Evolutionary conservation across 2,113 vertebrate species (phyloP), one percentile per base, ranked within the genome.

Genomic region (Hymenochirus boettgeri): DNA sequence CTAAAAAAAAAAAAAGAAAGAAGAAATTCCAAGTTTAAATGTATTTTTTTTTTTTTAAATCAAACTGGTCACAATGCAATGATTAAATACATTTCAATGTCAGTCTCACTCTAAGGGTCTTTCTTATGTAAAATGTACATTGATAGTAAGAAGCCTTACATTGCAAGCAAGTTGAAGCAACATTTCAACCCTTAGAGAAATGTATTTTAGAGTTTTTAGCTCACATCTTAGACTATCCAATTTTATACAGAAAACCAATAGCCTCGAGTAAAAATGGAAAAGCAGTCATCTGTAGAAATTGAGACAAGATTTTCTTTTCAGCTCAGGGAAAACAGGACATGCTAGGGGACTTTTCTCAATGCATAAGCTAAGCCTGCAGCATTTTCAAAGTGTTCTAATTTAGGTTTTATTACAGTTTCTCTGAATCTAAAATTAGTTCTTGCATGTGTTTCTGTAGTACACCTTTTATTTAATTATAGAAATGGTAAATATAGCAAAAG

Each of bases 231-330:
- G 25, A 27, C 52, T 55, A 55, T 55, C 52, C n/a, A 31, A 55
- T 55, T 55, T 55, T 55, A 29, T 55, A 55, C 52, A 55, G 52
- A 55, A 55, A 55, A 31, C 52, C 52, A 55, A 55, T 55, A 55
- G 52, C 52, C 52, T 55, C 52, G 19, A 55, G 52, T 55, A 55
- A 55, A 53, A 55, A 55, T 55, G 52, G 52, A 55, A 55, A 55
- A 55, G 52, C 52, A 55, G 52, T 55, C 52, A 55, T 31, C 52
- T 55, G 52, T 55, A 55, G 52, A 55, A 55, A 55, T 31, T 31
- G 52, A 55, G 52, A 31, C 52, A 55, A 31, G 52, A 31, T 55
- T 55, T 27, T 27, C 52, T 55, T 55, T 55, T 55, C 26, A 55
- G 52, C 27, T 55, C 26, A 31, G 27, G 52, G 52, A 31, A 55